These are phyloP conservation scores for Parauchenoglanis ngamensis DNA, from an alignment of 2,797 vertebrate genomes.

Conservation along the genomic window DNA sequence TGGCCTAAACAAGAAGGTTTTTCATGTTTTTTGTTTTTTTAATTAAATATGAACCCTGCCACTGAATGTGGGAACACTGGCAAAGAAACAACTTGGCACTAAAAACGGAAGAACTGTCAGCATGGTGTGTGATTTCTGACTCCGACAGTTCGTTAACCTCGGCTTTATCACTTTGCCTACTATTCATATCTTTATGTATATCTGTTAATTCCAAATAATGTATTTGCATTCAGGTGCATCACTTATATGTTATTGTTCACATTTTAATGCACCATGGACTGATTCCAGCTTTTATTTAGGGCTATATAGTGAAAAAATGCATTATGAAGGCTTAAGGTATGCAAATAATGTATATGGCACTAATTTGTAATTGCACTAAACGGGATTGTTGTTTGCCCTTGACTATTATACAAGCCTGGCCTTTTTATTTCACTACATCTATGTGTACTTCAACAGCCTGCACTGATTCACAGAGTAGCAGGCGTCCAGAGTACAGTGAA, in stretches of 20 bases:
- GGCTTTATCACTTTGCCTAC: background rate
- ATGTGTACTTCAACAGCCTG: background rate
- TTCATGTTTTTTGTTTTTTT: background rate
- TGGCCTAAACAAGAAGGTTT: background rate
- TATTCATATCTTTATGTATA: background rate
- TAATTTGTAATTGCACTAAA: background rate
- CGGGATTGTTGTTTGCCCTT: background rate
- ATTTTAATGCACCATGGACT: background rate
- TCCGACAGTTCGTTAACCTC: background rate
- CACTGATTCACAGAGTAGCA: background rate
- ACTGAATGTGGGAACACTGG: background rate
- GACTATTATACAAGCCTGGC: background rate
- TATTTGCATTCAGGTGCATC: background rate
- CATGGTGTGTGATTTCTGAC: background rate
- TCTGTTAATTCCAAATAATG: background rate
- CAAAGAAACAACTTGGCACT: background rate
- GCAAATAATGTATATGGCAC: background rate
- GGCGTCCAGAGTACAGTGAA: conserved; percentile 9
- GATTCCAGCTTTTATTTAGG: background rate
- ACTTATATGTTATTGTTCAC: background rate
- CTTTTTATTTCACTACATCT: background rate
- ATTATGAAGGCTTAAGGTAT: background rate
- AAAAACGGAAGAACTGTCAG: background rate
- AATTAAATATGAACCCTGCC: background rate
- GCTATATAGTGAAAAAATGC: background rate